Evolutionary conservation across 2,113 vertebrate species (phyloP), one percentile per base, ranked within the genome.

Genomic region (Chaetodon auriga): DNA sequence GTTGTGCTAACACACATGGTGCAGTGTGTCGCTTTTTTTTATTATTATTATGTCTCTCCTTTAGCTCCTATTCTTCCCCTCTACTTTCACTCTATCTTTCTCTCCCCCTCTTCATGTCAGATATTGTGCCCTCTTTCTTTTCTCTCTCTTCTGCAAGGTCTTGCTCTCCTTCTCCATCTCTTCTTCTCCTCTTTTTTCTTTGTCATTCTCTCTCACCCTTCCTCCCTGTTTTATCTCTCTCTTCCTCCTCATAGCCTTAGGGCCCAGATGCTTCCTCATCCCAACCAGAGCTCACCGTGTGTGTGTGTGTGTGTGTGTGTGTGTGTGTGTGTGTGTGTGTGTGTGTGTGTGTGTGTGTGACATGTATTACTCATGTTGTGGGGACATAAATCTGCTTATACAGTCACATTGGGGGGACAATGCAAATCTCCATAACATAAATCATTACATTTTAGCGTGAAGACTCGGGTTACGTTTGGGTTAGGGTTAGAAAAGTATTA

Each of bases 241-340:
- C 55, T 45, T 87, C 66, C 58, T 68, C 77, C 46, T 71, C 51
- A 19, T 51, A 41, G 78, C 80, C 78, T 38, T 5, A 79, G 46
- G 73, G 48, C 13, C 4, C 14, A 8, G 80, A 82, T 79, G 61
- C 49, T 43, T 77, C 66, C 18, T 23, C 58, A 1, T 70, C 57
- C 75, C 23, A 41, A 65, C 68, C 73, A 45, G 68, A 19, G 46
- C n/a, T 78, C 45, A 18, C 38, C 13, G 30, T 61, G 61, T 66
- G 51, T 65, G 60, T 76, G 51, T 77, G 58, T 48, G 18, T 30
- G 41, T 38, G 43, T 49, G 51, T n/a, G 36, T 64, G 58, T 75
- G 51, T 76, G 58, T 48, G 18, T 41, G 41, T 41, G 49, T 49
- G 57, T n/a, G 36, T 49, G 58, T 81, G 88, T 85, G 87, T 85